Evolutionary conservation across 2,888 invertebrate species (phyloP).

Genomic region (Leptarthrus brevirostris): DNA sequence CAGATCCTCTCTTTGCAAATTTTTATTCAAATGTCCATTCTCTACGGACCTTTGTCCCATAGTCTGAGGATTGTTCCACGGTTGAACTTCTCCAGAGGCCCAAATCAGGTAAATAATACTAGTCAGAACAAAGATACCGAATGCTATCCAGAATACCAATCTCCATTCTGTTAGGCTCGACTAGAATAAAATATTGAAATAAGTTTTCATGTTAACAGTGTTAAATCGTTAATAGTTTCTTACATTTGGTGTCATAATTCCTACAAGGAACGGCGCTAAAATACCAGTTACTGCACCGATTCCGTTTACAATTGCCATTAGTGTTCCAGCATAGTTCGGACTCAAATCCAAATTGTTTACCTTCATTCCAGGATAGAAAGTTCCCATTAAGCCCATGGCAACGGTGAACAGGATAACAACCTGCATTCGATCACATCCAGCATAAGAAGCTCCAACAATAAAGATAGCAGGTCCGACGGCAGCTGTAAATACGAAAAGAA

Average conservation of each 20-base stretch:
- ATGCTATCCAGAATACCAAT: conserved; percentile 82
- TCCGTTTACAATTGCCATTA: conserved; percentile 77
- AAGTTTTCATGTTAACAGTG: not conserved
- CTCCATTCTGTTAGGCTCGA: conserved; percentile 78
- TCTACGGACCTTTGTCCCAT: conserved; percentile 35
- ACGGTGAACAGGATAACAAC: conserved; percentile 75
- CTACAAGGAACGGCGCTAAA: conserved; percentile 75
- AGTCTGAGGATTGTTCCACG: conserved; percentile 74
- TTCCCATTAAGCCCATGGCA: conserved; percentile 78
- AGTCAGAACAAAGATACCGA: conserved; percentile 75
- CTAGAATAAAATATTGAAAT: conserved; percentile 63
- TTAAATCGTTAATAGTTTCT: conserved; percentile 57
- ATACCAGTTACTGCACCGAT: conserved; percentile 77
- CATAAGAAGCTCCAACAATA: conserved; percentile 76
- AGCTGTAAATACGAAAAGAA: conserved; percentile 67
- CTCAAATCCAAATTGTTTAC: conserved; percentile 75
- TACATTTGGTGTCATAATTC: conserved; percentile 72
- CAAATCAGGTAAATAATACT: conserved; percentile 77
- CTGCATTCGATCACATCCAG: conserved; percentile 73
- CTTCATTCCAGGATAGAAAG: conserved; percentile 77
- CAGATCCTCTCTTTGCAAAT: not conserved
- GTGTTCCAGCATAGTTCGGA: conserved; percentile 74
- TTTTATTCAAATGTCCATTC: conserved; percentile 42
- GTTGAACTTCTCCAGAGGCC: conserved; percentile 80
- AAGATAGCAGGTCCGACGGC: conserved; percentile 76